A percentile compares a stretch with the other conserved stretches of the same genome.
phyloP scores from a whole-genome alignment of 2,888 invertebrate genomes.

The Brassicogethes aeneus region DNA sequence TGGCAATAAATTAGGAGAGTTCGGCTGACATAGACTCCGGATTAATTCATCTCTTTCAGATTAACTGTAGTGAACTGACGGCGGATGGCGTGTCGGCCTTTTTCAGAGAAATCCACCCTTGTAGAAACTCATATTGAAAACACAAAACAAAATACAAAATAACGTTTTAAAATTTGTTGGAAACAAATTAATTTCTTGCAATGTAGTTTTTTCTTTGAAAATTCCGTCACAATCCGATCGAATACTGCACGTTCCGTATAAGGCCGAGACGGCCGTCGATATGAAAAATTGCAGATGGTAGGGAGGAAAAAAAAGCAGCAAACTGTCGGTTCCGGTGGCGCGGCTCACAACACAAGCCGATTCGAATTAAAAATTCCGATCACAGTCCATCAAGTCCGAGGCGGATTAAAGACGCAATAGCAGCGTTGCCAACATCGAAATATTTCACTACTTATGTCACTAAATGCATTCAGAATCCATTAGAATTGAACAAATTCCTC shows the following conservation, averaged over 20 bases:
- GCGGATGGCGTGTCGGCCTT: slow-evolving; percentile 5
- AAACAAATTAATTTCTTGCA: neutral
- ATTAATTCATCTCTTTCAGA: slow-evolving; percentile 44
- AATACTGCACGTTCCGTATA: neutral
- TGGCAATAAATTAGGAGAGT: slow-evolving; percentile 38
- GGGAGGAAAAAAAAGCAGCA: slow-evolving; percentile 12
- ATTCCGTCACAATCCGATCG: neutral
- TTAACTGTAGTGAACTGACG: slow-evolving; percentile 40
- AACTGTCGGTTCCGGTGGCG: slow-evolving; percentile 28
- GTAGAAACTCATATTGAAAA: neutral
- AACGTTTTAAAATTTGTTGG: neutral
- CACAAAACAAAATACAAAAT: neutral
- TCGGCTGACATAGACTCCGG: slow-evolving; percentile 40
- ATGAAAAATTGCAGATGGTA: slow-evolving; percentile 16
- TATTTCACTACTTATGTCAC: no score
- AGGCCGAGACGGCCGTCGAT: slow-evolving; percentile 6
- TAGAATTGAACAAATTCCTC: no score
- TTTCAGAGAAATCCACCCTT: neutral
- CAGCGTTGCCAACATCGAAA: neutral
- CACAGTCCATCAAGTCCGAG: neutral
- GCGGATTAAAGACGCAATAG: neutral
- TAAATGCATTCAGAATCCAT: no score
- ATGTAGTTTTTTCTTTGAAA: no score
- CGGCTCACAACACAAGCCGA: slow-evolving; percentile 19
- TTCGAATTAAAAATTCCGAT: neutral